A percentile compares a stretch with the other conserved stretches of the same genome.
Evolutionary conservation across 1,140 invertebrate species (phyloP).

Genomic region (Penaeus vannamei): DNA sequence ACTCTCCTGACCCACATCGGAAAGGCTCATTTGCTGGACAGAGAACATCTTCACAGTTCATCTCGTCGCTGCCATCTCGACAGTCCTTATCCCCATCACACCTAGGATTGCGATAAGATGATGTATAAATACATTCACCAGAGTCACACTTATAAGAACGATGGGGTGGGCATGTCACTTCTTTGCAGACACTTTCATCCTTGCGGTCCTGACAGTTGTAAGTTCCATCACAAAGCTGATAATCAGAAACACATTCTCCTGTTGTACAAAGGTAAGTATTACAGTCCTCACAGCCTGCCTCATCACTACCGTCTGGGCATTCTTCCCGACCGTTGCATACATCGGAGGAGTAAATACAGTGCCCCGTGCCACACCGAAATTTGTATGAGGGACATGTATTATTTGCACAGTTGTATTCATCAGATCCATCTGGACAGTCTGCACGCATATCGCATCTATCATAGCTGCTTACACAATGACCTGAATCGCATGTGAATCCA

Average conservation of each 20-base stretch:
- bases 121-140: background rate
- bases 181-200: background rate
- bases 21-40: background rate
- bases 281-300: background rate
- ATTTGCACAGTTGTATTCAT: background rate
- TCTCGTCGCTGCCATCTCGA: background rate
- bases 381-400: background rate
- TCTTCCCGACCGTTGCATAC: background rate
- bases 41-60: background rate
- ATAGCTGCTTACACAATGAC: background rate
- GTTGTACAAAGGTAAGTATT: background rate
- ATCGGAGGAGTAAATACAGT: background rate
- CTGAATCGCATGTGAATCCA: background rate
- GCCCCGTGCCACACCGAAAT: background rate
- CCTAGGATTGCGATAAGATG: background rate
- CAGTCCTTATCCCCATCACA: background rate
- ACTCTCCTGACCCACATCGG: too few relatives aligned
- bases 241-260: background rate
- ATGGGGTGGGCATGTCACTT: background rate
- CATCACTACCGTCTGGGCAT: conserved; percentile 5
- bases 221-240: background rate
- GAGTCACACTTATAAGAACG: background rate
- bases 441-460: background rate
- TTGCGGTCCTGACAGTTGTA: background rate
- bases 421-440: background rate